Evolutionary conservation across 1,140 invertebrate species (phyloP).

Genomic region (Chymomyza costata): DNA sequence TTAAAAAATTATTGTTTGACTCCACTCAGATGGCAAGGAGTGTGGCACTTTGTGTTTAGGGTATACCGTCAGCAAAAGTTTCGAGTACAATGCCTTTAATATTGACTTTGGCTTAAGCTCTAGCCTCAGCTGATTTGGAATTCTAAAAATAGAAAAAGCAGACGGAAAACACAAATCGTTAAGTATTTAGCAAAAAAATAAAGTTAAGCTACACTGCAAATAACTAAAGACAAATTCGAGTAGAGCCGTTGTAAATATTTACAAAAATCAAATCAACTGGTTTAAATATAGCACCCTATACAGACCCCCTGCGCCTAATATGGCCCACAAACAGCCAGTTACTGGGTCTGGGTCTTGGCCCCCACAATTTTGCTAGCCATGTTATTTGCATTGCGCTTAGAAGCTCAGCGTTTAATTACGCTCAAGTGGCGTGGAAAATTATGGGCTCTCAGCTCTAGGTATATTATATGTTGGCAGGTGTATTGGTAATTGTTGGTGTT

Average conservation of each 20-base stretch:
- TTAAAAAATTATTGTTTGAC: too few species aligned
- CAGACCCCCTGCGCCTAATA: slow-evolving; percentile 48
- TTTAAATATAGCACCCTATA: slow-evolving; percentile 57
- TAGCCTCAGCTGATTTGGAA: slow-evolving; percentile 27
- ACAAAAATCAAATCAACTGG: slow-evolving; percentile 61
- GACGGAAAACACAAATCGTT: slow-evolving; percentile 23
- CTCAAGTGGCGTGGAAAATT: slow-evolving; percentile 72
- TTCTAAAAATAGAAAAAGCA: slow-evolving; percentile 16
- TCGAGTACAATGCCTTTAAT: too few species aligned
- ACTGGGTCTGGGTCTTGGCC: not conserved
- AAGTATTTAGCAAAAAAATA: slow-evolving; percentile 20
- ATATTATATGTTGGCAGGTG: slow-evolving; percentile 28
- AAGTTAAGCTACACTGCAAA: too few species aligned
- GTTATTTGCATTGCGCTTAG: slow-evolving; percentile 58
- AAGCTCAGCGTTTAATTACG: slow-evolving; percentile 66
- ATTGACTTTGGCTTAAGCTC: slow-evolving; percentile 34
- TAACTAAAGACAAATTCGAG: slow-evolving; percentile 38
- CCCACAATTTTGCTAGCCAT: slow-evolving; percentile 7
- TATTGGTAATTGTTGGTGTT: not conserved
- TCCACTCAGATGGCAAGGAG: too few species aligned
- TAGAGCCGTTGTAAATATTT: slow-evolving; percentile 70
- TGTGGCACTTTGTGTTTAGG: too few species aligned
- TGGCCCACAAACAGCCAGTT: slow-evolving; percentile 34
- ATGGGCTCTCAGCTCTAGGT: too few species aligned
- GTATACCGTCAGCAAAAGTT: too few species aligned